Percentiles rank a stretch among this genome's conserved stretches.
Conservation (phyloP, 2,113 vertebrate species). For the Mobula birostris region DNA sequence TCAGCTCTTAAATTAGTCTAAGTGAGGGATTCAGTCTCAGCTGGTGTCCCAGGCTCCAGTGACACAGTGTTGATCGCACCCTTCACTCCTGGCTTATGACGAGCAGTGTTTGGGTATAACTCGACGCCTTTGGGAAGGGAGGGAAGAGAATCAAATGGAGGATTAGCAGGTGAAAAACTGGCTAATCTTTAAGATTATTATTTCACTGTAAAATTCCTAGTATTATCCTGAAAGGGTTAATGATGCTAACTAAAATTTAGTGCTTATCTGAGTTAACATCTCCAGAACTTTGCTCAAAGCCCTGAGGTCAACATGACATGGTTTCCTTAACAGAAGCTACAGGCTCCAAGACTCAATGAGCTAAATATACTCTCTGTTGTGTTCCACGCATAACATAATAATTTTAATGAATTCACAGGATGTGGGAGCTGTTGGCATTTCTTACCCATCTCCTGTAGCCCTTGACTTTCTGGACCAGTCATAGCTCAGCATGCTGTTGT, state of each 20-base stretch:
- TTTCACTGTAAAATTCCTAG: background rate
- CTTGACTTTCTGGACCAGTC: too few relatives aligned
- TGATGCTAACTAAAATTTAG: background rate
- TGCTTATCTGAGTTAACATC: constrained; percentile 6
- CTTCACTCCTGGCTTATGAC: background rate
- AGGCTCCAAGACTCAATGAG: background rate
- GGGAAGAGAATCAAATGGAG: background rate
- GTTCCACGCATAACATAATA: background rate
- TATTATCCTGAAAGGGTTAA: background rate
- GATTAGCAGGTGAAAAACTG: background rate
- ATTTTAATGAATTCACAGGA: too few relatives aligned
- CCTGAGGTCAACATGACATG: background rate
- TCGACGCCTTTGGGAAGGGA: background rate
- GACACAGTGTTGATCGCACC: background rate
- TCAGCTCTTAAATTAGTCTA: too few relatives aligned
- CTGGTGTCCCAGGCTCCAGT: background rate
- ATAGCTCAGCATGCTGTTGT: too few relatives aligned
- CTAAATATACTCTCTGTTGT: background rate
- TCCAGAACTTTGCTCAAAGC: background rate
- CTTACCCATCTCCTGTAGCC: too few relatives aligned
- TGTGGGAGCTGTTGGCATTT: too few relatives aligned
- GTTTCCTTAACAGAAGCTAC: background rate
- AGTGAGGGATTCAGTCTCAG: background rate
- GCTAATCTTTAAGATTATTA: background rate
- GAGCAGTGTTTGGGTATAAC: background rate